Evolutionary conservation across 2,888 invertebrate genomes (phyloP), one percentile per base, ranked within the genome.

Genomic region (Agapostemon virescens): DNA sequence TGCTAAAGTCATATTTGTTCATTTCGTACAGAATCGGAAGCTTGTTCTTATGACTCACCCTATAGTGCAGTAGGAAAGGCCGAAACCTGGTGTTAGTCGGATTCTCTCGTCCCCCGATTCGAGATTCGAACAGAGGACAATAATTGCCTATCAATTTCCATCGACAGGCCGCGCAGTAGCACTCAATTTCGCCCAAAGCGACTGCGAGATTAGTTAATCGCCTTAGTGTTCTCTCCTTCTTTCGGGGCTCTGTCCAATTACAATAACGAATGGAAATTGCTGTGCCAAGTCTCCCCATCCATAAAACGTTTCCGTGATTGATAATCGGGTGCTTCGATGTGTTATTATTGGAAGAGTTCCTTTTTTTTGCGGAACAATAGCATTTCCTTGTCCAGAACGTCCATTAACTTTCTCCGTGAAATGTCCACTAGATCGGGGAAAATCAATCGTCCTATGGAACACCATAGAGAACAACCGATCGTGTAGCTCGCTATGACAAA

Each of bases 91-190:
- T 33, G 49, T 20, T 11, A 20, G 36, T 30, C 20, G 67, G 26
- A 81, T 66, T 80, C 80, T 74, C 73, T 69, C 72, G 73, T 80
- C 64, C 68, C 68, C 72, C 38, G 69, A 72, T 55, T 72, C 69
- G 49, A 42, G 66, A 63, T 52, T 33, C 69, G 55, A 74, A 55
- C 42, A 61, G 52, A n/a, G 72, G 73, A 80, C 76, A 69, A 80
- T 80, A 72, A 79, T 80, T 80, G 69, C 58, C 66, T 75, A 63
- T 80, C 80, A 76, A 73, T 80, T 82, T 72, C 64, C 74, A 49
- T 69, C 49, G 55, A 55, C 63, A 55, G 68, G 52, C 17, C 17
- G 17, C 36, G 45, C 15, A 20, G 69, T 20, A 49, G 64, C 64
- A 68, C 49, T 64, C 68, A 55, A 72, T 81, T 75, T 79, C 79